Percentiles rank a stretch among this genome's conserved stretches.
phyloP scores from a whole-genome alignment of 2,797 vertebrate species.

The Tadarida brasiliensis region DNA sequence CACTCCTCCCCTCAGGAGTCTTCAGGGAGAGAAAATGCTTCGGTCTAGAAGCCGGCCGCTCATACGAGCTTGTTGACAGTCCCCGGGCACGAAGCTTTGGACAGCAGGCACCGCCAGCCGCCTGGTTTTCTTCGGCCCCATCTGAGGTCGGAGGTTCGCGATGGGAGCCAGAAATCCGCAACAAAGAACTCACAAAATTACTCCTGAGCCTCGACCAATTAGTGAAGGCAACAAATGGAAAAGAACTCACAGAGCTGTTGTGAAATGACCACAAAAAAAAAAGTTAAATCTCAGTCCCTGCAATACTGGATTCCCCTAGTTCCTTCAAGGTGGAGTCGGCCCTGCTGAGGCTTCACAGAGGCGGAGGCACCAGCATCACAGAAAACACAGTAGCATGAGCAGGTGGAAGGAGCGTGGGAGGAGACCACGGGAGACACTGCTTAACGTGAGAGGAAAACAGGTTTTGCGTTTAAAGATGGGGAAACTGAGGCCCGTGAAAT shows the following conservation, averaged over 20 bases:
- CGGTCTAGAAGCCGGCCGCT: neutral
- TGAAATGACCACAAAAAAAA: neutral
- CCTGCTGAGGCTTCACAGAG: neutral
- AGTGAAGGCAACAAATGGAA: neutral
- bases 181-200: neutral
- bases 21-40: neutral
- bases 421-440: neutral
- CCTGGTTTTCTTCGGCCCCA: neutral
- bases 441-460: neutral
- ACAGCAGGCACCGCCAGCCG: neutral
- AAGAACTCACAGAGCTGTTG: neutral
- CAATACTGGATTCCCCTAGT: neutral
- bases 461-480: neutral
- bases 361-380: neutral
- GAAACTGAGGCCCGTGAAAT: neutral
- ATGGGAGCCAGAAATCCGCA: neutral
- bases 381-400: neutral
- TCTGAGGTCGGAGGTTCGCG: neutral
- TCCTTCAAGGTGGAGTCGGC: neutral
- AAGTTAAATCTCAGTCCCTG: neutral
- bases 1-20: neutral
- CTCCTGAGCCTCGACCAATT: neutral
- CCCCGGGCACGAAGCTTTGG: neutral
- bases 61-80: neutral
- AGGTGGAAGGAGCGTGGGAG: neutral